Evolutionary conservation across 23 tunicate genomes (phyloP), one percentile per base, ranked within the genome.

Genomic region (Halocynthia roretzi): DNA sequence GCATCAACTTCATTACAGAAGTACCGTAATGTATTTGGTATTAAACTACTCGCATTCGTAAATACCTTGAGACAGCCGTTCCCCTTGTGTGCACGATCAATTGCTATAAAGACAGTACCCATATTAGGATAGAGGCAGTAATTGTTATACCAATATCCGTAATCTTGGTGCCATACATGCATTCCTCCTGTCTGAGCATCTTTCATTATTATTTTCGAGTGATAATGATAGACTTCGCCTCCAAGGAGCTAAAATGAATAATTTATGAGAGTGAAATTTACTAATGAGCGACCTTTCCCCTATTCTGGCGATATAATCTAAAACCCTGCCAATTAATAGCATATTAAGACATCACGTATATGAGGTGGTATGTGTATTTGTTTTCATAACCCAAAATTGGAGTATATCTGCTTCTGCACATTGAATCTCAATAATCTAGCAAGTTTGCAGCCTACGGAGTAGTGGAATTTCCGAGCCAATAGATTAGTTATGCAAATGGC

Each of bases 121-220:
- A 81, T 71, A 50, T 71, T 61, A 12, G 85, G 85, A 52, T 49
- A 71, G 14, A 81, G 78, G 49, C 69, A 71, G 18, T 78, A 78
- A 58, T 81, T 81, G 56, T 60, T 71, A 70, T 81, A 81, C 85
- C 85, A 81, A 52, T 81, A 81, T 57, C 85, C 85, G 58, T 81
- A 81, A 58, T 81, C 85, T 53, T 81, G 85, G 53, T 81, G 85
- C 85, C 85, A 81, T 6, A 81, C 85, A 22, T 54, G 70, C 85
- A 71, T 71, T 19, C 85, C 85, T 7, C 85, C 85, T 8, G 85
- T 81, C n/a, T 71, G 70, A 7, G 78, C 85, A 23, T 81, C 85
- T 62, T 81, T 81, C 85, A 81, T 81, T 21, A 81, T 71, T 6
- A 81, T 56, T 56, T 81, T 81, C 22, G 85, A 71, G 70, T 81